Base-by-base conservation (phyloP, 1,140 invertebrate genomes). In the Lamellibrachia luymesi region DNA sequence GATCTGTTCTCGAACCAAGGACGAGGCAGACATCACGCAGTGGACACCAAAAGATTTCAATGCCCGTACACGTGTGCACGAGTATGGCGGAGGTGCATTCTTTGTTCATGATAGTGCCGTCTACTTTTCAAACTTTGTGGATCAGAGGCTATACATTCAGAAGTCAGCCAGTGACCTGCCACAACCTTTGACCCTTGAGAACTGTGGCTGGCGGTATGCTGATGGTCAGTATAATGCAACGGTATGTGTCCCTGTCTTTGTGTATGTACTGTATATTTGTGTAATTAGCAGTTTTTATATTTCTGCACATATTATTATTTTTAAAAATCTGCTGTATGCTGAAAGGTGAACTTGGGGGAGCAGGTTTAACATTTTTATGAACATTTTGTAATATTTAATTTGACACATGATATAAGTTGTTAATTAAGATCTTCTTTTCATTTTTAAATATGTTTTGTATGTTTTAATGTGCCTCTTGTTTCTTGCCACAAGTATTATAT, bases 51-150 rank as follows among this genome's bases (percentile, higher is more conserved):
- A 94, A 64, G 95, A 94, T n/a, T 96, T 96, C 93, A 96, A 94
- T 94, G 95, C 95, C 13, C 93, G 95, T 10, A 96, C 95, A 17
- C 94, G 94, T 92, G 96, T 96, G 51, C 96, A 96, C 94, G 96
- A 96, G 92, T 96, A 96, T 94, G 96, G 96, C 64, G 96, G 96
- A 6, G 96, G 96, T 49, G 95, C 95, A 10, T 95, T 96, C 51
- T 95, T 95, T 94, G 95, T 96, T 1, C 93, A 95, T 93, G 92
- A 95, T 92, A 95, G 94, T 27, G 93, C 91, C 0, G 93, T 96
- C 17, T 96, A 95, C 93, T 96, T 96, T 93, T 95, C 94, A n/a
- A 96, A 96, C 93, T 95, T 95, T 92, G 91, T 92, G 50, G 95
- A 96, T 93, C 95, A 96, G 93, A 93, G 93, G 17, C 93, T 96